Evolutionary conservation across 2,797 vertebrate species (phyloP).

Genomic region (Ambastaia sidthimunki): DNA sequence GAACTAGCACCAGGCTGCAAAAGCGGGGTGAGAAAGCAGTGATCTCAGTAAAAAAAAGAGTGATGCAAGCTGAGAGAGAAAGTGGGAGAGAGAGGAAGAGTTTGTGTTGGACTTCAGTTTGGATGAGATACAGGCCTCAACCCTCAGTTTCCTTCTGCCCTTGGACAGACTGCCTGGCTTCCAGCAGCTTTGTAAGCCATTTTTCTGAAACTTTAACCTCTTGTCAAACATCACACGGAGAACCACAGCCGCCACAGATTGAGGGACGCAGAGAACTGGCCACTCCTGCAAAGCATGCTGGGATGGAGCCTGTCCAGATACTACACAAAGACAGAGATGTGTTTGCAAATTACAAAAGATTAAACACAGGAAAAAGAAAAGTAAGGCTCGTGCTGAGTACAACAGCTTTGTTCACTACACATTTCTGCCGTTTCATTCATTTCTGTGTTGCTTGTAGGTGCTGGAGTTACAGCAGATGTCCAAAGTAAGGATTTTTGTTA

Average conservation of each 20-base stretch:
- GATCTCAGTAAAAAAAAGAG: not conserved
- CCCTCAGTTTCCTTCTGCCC: conserved; percentile 61
- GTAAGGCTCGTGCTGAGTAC: not conserved
- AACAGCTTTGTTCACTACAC: conserved; percentile 18
- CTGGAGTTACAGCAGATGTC: conserved; percentile 17
- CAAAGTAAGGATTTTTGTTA: not conserved
- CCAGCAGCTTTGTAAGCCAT: conserved; percentile 69
- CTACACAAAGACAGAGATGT: conserved; percentile 44
- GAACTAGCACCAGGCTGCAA: conserved; percentile 3
- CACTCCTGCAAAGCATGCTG: conserved; percentile 61
- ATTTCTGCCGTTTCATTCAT: conserved; percentile 20
- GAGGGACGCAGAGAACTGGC: conserved; percentile 54
- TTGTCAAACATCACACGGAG: conserved; percentile 71
- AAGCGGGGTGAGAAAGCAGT: conserved; percentile 19
- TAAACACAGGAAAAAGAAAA: conserved; percentile 17
- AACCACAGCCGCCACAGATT: conserved; percentile 63
- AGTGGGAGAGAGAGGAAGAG: conserved; percentile 30
- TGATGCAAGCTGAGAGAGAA: conserved; percentile 52
- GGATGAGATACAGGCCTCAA: conserved; percentile 71
- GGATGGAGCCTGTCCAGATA: conserved; percentile 58
- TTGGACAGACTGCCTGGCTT: conserved; percentile 74
- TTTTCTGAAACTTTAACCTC: conserved; percentile 75
- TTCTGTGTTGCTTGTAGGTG: conserved; percentile 1
- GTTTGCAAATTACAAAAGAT: conserved; percentile 43
- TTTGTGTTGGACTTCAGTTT: conserved; percentile 65